Evolutionary conservation across 2,113 vertebrate species (phyloP).

Genomic region (Tetrao urogallus): DNA sequence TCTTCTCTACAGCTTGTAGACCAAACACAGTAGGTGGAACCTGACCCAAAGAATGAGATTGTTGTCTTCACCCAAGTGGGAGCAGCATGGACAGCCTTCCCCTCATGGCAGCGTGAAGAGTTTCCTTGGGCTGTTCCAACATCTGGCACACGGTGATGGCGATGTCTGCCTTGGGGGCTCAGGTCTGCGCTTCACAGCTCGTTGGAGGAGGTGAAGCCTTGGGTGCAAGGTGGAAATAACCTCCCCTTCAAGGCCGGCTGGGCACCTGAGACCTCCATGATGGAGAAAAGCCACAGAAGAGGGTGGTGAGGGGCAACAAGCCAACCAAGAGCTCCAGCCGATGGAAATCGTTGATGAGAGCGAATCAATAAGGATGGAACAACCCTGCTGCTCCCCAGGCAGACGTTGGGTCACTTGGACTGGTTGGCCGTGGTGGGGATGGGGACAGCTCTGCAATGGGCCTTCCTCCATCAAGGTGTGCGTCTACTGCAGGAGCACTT

Average conservation of each 20-base stretch:
- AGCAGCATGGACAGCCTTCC: not conserved
- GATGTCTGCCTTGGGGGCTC: not conserved
- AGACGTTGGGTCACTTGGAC: not conserved
- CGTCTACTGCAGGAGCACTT: not conserved
- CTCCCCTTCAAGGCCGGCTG: not conserved
- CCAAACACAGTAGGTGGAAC: not conserved
- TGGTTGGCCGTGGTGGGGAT: rapidly evolving
- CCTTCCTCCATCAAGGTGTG: not conserved
- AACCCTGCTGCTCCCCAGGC: not conserved
- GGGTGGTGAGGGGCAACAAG: not conserved
- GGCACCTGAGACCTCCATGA: not conserved
- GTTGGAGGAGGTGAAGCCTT: not conserved
- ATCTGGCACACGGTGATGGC: not conserved
- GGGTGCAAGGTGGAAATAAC: not conserved
- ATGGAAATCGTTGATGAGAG: not conserved
- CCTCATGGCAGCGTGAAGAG: not conserved
- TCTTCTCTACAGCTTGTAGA: not conserved
- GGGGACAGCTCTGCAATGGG: not conserved
- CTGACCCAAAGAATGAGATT: not conserved
- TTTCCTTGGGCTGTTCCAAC: not conserved
- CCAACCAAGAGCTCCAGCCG: not conserved
- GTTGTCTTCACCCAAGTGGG: not conserved
- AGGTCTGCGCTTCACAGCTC: not conserved
- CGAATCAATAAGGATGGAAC: not conserved
- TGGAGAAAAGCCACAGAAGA: not conserved